Evolutionary conservation across 1,140 invertebrate genomes (phyloP), one percentile per base, ranked within the genome.

Genomic region (Bursaphelenchus mucronatus): DNA sequence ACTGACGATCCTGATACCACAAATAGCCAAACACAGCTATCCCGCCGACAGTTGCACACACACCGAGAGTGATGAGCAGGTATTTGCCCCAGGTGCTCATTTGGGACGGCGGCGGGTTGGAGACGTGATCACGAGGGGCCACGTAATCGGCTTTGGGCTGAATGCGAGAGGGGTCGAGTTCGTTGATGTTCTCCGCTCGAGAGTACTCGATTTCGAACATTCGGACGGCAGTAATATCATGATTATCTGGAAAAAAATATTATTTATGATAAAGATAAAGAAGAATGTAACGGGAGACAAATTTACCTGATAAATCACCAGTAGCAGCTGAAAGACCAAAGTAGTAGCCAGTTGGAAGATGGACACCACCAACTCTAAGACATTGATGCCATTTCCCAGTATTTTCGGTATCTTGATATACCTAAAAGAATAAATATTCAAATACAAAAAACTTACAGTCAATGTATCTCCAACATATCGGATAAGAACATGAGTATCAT

Each of bases 251-350:
- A 81, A 68, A 21, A 30, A 53, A 17, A 9, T 67, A 19, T 45
- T 10, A 57, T 11, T 45, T 65, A 64, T 5, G n/a, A 69, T 2
- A 30, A 58, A 40, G 19, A 13, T 52, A 7, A 75, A 62, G 39
- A 64, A 76, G 30, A 59, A 61, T 61, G 53, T 50, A 69, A 11
- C 8, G 5, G 15, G 68, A 55, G 39, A 17, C 13, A 10, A 45
- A 73, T 47, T 66, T 70, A 86, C 85, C 86, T 66, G 85, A 83
- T 46, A 98, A 83, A 82, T 97, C 92, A 8, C 96, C 96, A 5
- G 96, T 99, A 0, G 92, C 94, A 11, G 95, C 92, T 0, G 91
- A 89, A 11, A 94, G 84, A 47, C 96, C 96, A 82, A 97, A 90
- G 83, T 87, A 95, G 83, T 97, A 97, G 1, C 91, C 91, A 10